Conservation (phyloP, 2,797 vertebrate species). For the Galagoides demidoff region DNA sequence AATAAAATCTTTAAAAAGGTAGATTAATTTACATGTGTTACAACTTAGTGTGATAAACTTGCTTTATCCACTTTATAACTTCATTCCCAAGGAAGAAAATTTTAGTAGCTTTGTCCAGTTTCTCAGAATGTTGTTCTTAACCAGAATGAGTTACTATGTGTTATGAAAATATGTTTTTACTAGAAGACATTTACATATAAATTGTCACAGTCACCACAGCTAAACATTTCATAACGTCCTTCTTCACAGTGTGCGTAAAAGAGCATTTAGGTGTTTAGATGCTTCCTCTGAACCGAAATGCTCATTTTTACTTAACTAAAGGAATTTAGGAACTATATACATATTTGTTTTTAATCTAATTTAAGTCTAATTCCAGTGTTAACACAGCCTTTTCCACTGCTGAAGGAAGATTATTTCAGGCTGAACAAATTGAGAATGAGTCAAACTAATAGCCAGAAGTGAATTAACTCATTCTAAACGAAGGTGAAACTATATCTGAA, state of each 20-base stretch:
- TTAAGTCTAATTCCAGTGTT: not conserved
- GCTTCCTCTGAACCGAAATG: not conserved
- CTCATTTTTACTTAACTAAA: not conserved
- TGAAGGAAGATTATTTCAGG: not conserved
- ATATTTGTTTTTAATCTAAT: not conserved
- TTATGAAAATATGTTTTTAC: not conserved
- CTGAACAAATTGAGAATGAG: not conserved
- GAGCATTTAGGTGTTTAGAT: not conserved
- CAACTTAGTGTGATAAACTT: not conserved
- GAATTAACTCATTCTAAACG: not conserved
- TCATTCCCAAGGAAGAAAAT: not conserved
- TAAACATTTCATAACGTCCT: not conserved
- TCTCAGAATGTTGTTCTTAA: not conserved
- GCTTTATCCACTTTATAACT: not conserved
- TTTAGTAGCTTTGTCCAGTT: not conserved
- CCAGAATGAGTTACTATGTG: not conserved
- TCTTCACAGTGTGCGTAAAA: not conserved
- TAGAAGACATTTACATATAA: not conserved
- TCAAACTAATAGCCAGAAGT: constrained; percentile 23
- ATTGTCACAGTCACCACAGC: not conserved
- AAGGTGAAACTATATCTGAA: not conserved
- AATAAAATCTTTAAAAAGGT: not conserved
- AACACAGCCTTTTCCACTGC: not conserved
- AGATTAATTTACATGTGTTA: not conserved
- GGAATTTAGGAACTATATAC: not conserved